Evolutionary conservation across 2,888 invertebrate genomes (phyloP), one percentile per base, ranked within the genome.

Genomic region (Monopis laevigella): DNA sequence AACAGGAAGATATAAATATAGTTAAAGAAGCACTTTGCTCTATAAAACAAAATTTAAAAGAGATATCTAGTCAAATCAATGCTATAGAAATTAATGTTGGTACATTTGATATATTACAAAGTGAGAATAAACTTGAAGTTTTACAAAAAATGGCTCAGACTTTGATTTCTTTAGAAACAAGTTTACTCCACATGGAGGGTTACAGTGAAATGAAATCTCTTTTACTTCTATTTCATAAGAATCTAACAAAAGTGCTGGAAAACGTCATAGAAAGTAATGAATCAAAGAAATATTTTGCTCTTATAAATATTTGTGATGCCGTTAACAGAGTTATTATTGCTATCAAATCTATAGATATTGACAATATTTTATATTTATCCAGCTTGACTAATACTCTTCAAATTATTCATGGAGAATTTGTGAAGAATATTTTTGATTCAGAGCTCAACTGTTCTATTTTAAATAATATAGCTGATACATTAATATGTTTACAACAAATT

Each of bases 221-320:
- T 32, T 59, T 75, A 72, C 50, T 62, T 50, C 28, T 62, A 45
- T 64, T 77, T 64, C 58, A 85, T 60, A 68, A 82, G 71, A 57
- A 83, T 48, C 56, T 86, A 12, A 84, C 85, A 0, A 78, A 80
- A 47, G 60, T 84, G 7, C 66, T 86, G 41, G 84, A 85, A 56
- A 82, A 82, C 46, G 82, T 85, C 3, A 70, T 86, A 41, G 83
- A 85, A 48, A 66, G 66, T 48, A 77, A 80, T 46, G 71, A 78
- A 17, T 59, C 68, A 2, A 58, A 54, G 7, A 75, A 77, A 58
- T 80, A 80, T 51, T 65, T 67, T 32, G 49, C 49, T 7, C 54
- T 78, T 11, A 61, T 73, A 48, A 69, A 70, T 60, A 62, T 77
- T 47, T 78, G 77, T 48, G 65, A 73, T 48, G 62, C 62, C 5